These are phyloP conservation scores for Prunella fulvescens DNA, from an alignment of 2,113 vertebrate species.

Conservation along the genomic window DNA sequence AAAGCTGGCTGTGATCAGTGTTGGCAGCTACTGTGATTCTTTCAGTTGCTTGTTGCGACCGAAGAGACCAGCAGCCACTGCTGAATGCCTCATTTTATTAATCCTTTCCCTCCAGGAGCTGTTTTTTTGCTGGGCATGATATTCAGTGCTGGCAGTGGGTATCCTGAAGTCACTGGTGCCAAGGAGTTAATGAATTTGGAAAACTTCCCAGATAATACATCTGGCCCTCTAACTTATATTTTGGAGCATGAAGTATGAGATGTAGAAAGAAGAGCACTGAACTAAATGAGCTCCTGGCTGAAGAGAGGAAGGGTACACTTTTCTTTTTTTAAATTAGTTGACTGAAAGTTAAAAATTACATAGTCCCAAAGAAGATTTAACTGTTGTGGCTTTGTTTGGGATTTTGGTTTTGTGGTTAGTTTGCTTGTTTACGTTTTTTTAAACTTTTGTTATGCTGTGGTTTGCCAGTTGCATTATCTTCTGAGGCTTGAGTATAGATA, in stretches of 20 bases:
- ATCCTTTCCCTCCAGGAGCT: slow-evolving; percentile 62
- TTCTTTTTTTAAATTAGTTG: not conserved
- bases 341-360: not conserved
- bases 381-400: not conserved
- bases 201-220: slow-evolving; percentile 72
- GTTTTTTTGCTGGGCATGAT: slow-evolving; percentile 48
- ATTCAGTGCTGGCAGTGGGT: slow-evolving; percentile 43
- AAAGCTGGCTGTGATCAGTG: not conserved
- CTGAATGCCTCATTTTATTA: slow-evolving; percentile 50
- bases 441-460: rapidly evolving
- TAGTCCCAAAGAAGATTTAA: not conserved
- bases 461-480: not conserved
- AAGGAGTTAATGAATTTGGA: slow-evolving; percentile 72
- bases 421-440: not conserved
- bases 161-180: slow-evolving; percentile 54
- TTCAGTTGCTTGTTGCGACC: not conserved
- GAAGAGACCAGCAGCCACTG: slow-evolving; percentile 24
- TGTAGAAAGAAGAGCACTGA: slow-evolving; percentile 38
- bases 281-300: slow-evolving; percentile 15
- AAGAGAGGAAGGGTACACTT: not conserved
- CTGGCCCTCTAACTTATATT: slow-evolving; percentile 62
- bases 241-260: slow-evolving; percentile 44
- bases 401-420: not conserved
- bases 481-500: not conserved
- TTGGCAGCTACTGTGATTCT: not conserved